Conservation (phyloP, 2,888 invertebrate genomes). For the Fragum whitleyi region DNA sequence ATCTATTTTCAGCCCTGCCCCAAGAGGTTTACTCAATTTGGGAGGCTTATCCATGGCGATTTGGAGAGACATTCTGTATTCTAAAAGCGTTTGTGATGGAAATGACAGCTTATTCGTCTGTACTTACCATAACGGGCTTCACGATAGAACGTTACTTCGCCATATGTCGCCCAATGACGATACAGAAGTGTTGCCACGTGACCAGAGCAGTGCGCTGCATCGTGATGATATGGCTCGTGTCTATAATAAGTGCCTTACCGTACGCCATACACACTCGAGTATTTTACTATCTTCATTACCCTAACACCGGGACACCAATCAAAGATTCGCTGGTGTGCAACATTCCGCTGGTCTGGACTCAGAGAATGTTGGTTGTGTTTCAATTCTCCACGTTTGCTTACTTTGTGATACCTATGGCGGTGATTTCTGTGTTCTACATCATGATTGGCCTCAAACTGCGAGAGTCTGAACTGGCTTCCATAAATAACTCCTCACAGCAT, state of each 20-base stretch:
- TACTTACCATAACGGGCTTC: conserved; percentile 96
- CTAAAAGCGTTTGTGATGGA: conserved; percentile 86
- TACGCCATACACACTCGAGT: conserved; percentile 82
- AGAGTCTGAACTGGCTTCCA: conserved; percentile 57
- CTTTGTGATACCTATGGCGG: conserved; percentile 91
- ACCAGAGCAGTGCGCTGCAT: conserved; percentile 88
- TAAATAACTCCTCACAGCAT: conserved; percentile 45
- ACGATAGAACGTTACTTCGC: conserved; percentile 95
- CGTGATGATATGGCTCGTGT: conserved; percentile 89
- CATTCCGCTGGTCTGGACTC: conserved; percentile 75
- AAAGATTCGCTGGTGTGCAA: conserved; percentile 79
- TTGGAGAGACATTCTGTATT: conserved; percentile 86
- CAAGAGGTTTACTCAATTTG: conserved; percentile 86
- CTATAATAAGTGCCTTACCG: conserved; percentile 89
- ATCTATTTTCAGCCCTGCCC: conserved; percentile 84
- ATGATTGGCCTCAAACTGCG: conserved; percentile 80
- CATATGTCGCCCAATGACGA: conserved; percentile 94
- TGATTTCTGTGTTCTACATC: conserved; percentile 91
- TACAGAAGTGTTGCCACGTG: conserved; percentile 93
- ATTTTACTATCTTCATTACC: conserved; percentile 74
- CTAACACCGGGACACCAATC: conserved; percentile 68
- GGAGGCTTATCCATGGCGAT: conserved; percentile 86
- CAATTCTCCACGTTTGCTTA: conserved; percentile 93
- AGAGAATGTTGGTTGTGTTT: conserved; percentile 86
- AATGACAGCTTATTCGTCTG: conserved; percentile 94